A percentile compares a stretch with the other conserved stretches of the same genome.
Conservation (phyloP, 2,113 vertebrate species). For the Craseonycteris thonglongyai region DNA sequence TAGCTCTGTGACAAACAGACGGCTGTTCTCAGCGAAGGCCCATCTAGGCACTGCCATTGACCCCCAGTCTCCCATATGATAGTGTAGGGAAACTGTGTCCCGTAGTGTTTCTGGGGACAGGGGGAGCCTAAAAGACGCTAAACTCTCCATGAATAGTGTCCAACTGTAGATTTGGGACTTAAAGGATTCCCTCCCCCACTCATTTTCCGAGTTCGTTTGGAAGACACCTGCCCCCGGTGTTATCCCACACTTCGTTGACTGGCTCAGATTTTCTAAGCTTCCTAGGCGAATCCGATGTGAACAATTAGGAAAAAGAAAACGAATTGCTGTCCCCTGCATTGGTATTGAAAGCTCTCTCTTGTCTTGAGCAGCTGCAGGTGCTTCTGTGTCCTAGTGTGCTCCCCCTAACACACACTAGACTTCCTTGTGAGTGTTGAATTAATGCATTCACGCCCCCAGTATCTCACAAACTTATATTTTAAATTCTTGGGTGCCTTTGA, state of each 20-base stretch:
- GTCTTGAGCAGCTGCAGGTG: neutral
- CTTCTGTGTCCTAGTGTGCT: neutral
- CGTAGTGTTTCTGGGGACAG: neutral
- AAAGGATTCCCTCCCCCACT: neutral
- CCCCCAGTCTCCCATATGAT: neutral
- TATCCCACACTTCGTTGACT: neutral
- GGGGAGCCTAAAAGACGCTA: neutral
- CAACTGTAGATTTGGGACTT: neutral
- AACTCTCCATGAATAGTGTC: neutral
- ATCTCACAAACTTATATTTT: neutral
- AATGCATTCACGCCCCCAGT: neutral
- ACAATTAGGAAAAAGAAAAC: neutral
- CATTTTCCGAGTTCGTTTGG: neutral
- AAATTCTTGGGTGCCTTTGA: neutral
- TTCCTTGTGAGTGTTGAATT: neutral
- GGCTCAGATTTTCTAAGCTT: neutral
- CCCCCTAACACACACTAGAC: neutral
- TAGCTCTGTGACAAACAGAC: neutral
- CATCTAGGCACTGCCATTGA: neutral
- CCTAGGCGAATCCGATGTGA: neutral
- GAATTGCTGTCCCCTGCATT: neutral
- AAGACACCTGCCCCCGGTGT: neutral
- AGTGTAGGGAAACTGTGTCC: neutral
- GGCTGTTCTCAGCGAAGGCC: neutral
- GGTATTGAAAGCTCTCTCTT: neutral